A percentile compares a stretch with the other conserved stretches of the same genome.
These are phyloP conservation scores for Myrmecobius fasciatus DNA, from an alignment of 2,113 vertebrate genomes.

Conservation along the genomic window DNA sequence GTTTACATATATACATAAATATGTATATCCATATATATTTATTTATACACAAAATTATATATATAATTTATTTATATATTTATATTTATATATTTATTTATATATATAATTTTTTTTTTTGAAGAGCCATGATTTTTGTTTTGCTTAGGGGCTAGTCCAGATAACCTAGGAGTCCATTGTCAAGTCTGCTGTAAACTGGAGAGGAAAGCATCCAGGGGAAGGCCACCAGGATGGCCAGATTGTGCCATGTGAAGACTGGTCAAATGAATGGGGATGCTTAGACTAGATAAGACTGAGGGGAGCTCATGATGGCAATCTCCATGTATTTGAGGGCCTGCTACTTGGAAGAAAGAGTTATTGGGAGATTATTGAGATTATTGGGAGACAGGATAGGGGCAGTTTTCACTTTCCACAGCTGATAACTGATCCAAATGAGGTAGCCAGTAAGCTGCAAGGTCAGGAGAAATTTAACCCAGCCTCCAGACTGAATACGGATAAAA, in stretches of 20 bases:
- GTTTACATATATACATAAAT: neutral
- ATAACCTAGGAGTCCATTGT: neutral
- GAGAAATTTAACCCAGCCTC: constrained; percentile 43
- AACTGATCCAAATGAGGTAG: constrained; percentile 14
- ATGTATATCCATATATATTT: neutral
- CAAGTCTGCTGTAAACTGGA: no score
- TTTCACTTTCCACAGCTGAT: neutral
- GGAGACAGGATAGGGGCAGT: neutral
- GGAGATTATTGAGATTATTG: neutral
- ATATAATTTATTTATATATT: no score
- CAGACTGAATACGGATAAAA: neutral
- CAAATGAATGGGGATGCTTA: neutral
- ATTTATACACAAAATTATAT: neutral
- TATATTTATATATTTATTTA: no score
- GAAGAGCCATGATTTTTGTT: neutral
- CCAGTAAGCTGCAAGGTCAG: constrained; percentile 16
- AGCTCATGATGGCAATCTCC: neutral
- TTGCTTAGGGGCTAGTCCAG: neutral
- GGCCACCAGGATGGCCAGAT: neutral
- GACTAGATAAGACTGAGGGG: neutral
- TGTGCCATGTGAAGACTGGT: neutral
- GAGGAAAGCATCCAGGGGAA: neutral
- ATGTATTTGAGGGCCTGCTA: neutral
- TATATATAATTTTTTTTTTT: neutral
- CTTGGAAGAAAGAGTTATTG: neutral